Evolutionary conservation across 1,140 invertebrate species (phyloP).

Genomic region (Drosophila sp.): DNA sequence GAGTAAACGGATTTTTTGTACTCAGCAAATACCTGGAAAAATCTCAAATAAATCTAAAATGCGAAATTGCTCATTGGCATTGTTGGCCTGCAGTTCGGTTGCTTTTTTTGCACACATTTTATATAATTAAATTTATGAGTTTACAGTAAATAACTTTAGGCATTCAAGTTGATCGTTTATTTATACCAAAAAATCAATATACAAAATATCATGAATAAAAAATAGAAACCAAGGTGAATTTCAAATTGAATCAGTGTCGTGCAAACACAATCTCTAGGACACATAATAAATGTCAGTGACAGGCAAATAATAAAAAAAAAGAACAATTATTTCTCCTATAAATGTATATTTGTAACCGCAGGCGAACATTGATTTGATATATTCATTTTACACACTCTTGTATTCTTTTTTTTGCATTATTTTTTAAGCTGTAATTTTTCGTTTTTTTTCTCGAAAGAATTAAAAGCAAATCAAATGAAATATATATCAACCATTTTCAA

Average conservation of each 20-base stretch:
- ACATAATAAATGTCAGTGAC: not conserved
- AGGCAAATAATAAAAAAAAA: not conserved
- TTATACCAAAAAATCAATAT: not conserved
- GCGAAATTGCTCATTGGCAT: not conserved
- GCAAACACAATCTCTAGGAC: not conserved
- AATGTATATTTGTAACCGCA: not conserved
- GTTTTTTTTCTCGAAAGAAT: not conserved
- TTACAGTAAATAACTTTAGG: conserved; percentile 7
- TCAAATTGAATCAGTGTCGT: conserved; percentile 1
- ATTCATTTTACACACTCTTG: too few relatives aligned
- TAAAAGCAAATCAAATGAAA: not conserved
- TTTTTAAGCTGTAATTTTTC: not conserved
- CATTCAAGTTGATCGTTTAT: not conserved
- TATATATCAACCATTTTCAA: not conserved
- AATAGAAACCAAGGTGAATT: not conserved
- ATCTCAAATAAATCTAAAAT: not conserved
- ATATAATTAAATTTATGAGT: conserved; percentile 1
- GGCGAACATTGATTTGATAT: conserved; percentile 3
- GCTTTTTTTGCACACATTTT: not conserved
- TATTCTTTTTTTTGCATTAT: not conserved
- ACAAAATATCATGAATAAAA: not conserved
- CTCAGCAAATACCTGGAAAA: conserved; percentile 45
- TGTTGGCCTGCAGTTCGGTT: not conserved
- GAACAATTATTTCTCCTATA: not conserved
- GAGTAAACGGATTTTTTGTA: conserved; percentile 39